Base-by-base conservation (phyloP, 2,888 invertebrate species). In the Epirrita christyi region DNA sequence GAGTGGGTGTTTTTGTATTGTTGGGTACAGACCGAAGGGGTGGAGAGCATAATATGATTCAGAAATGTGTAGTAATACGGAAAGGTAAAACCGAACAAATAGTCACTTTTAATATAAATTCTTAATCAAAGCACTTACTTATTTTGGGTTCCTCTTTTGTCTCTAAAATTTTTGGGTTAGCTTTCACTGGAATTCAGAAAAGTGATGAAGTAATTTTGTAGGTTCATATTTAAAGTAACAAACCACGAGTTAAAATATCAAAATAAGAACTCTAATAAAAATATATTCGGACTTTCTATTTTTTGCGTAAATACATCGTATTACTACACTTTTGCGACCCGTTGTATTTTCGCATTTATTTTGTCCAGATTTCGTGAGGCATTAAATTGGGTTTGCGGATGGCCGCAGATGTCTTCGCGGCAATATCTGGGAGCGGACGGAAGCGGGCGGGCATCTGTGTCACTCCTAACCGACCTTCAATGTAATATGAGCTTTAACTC, bases 371-470 rank as follows among this genome's bases (percentile, higher is more conserved):
- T 86, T 82, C 71, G 80, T 81, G 85, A 81, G 76, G 85, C 85
- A 86, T 87, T 81, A 86, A 86, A 88, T 88, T 87, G 83, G 83
- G 80, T 86, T 80, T 80, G 78, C 77, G 80, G 83, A 67, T 77
- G 80, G 78, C 77, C 82, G 78, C 86, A 86, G 86, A 82, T 85
- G 86, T 86, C 85, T 81, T 82, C 80, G 70, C 68, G 73, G 78
- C 71, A 77, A 78, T 82, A 80, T 80, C 74, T 62, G 68, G 49
- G 63, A 62, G 53, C 61, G 66, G 63, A 61, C 63, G 72, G 71
- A 69, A 74, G 68, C 75, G 70, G n/a, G 28, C 29, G 71, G n/a
- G 28, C 29, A 29, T 13, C 34, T 52, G 14, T 29, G 13, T 52
- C 58, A 58, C 58, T 58, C 8, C 21, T 9, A 15, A 32, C 10